These are phyloP conservation scores for Laupala kohalensis DNA, from an alignment of 1,140 invertebrate genomes.

Conservation along the genomic window DNA sequence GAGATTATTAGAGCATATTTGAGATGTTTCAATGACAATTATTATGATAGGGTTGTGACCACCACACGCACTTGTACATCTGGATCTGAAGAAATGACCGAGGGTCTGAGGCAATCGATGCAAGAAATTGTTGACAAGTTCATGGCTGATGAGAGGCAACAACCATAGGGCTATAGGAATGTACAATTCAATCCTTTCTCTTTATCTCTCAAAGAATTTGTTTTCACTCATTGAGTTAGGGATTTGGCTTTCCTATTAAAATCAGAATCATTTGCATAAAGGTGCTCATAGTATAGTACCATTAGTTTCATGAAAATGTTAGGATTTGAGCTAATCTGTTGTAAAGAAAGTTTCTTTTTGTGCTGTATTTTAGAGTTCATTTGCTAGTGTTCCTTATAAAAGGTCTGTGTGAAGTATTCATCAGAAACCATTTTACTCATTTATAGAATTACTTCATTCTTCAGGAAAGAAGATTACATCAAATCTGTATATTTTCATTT, in stretches of 20 bases:
- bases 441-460: no score
- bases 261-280: background rate
- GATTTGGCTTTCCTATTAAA: background rate
- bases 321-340: background rate
- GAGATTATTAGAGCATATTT: background rate
- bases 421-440: no score
- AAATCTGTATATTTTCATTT: background rate
- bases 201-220: background rate
- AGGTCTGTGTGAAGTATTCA: no score
- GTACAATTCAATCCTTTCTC: background rate
- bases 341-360: background rate
- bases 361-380: background rate
- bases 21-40: no score
- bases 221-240: background rate
- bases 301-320: background rate
- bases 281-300: background rate
- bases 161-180: no score
- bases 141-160: constrained; percentile 33
- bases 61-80: constrained; percentile 31
- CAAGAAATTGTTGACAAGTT: constrained; percentile 40
- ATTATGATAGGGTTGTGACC: constrained; percentile 32
- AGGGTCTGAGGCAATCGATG: constrained; percentile 36
- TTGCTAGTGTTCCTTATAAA: background rate
- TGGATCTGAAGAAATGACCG: constrained; percentile 22
- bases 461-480: background rate